A percentile compares a stretch with the other conserved stretches of the same genome.
Conservation (phyloP, 1,140 invertebrate species). For the Cherax destructor region DNA sequence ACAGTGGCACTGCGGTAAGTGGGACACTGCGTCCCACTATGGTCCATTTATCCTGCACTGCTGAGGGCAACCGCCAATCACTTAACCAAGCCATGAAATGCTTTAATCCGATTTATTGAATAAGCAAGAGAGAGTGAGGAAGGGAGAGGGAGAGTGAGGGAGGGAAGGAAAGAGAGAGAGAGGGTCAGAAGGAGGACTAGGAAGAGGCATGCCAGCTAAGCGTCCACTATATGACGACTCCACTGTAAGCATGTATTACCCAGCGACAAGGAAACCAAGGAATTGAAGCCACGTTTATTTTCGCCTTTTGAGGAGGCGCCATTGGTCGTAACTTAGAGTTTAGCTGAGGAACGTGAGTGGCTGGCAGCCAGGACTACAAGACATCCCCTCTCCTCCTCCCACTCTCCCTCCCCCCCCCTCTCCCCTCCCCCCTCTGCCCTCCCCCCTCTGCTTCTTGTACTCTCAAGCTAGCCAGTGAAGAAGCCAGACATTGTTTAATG, state of each 20-base stretch:
- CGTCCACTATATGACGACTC: background rate
- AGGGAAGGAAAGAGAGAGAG: background rate
- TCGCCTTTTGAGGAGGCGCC: conserved; percentile 8
- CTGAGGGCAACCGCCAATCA: background rate
- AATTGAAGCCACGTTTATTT: conserved; percentile 49
- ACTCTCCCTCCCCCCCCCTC: background rate
- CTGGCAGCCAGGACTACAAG: no score
- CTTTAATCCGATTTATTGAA: conserved; percentile 52
- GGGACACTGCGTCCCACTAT: background rate
- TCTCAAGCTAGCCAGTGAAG: background rate
- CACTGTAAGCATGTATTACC: conserved; percentile 5
- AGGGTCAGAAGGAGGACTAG: no score
- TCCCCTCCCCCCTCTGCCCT: background rate
- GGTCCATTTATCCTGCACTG: background rate
- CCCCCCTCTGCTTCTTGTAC: background rate
- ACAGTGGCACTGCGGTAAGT: conserved; percentile 8
- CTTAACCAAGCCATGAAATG: conserved; percentile 7
- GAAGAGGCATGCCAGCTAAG: background rate
- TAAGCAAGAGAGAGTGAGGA: background rate
- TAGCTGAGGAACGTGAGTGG: background rate
- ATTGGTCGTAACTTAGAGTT: conserved; percentile 25
- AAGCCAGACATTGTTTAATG: background rate
- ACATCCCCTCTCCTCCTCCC: no score
- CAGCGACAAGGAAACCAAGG: conserved; percentile 31
- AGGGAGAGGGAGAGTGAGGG: background rate